Percentiles rank a stretch among this genome's conserved stretches.
Evolutionary conservation across 2,113 vertebrate genomes (phyloP).

Genomic region (Myocastor coypus): DNA sequence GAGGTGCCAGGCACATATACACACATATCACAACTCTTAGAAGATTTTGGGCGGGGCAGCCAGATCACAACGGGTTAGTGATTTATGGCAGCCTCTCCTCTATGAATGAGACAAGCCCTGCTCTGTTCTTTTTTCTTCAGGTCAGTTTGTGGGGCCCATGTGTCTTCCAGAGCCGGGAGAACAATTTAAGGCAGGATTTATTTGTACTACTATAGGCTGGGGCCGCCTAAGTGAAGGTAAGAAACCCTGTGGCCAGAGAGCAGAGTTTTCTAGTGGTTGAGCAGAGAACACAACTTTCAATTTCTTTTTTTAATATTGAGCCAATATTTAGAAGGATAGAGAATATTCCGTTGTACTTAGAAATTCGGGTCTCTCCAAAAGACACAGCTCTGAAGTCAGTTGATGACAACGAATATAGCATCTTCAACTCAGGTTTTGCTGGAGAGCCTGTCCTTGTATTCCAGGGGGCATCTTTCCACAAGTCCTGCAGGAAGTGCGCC

Average conservation of each 20-base stretch:
- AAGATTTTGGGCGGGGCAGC: not conserved
- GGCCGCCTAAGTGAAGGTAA: conserved; percentile 90
- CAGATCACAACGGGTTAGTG: not conserved
- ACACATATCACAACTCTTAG: not conserved
- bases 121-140: conserved; percentile 80
- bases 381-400: not conserved
- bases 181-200: conserved; percentile 85
- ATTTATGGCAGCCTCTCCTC: not conserved
- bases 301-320: not conserved
- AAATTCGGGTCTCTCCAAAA: conserved; percentile 35
- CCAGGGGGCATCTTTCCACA: conserved; percentile 88
- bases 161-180: conserved; percentile 91
- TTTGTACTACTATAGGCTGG: conserved; percentile 92
- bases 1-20: not conserved
- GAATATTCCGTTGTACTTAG: not conserved
- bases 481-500: conserved; percentile 88
- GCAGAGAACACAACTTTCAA: conserved; percentile 49
- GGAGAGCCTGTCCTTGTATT: not conserved
- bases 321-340: conserved; percentile 36
- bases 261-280: conserved; percentile 7
- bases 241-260: conserved; percentile 14
- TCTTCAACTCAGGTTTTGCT: not conserved
- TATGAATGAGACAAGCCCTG: not conserved
- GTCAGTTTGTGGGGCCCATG: conserved; percentile 86
- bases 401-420: not conserved